Evolutionary conservation across 2,113 vertebrate genomes (phyloP).

Genomic region (Apteryx mantelli): DNA sequence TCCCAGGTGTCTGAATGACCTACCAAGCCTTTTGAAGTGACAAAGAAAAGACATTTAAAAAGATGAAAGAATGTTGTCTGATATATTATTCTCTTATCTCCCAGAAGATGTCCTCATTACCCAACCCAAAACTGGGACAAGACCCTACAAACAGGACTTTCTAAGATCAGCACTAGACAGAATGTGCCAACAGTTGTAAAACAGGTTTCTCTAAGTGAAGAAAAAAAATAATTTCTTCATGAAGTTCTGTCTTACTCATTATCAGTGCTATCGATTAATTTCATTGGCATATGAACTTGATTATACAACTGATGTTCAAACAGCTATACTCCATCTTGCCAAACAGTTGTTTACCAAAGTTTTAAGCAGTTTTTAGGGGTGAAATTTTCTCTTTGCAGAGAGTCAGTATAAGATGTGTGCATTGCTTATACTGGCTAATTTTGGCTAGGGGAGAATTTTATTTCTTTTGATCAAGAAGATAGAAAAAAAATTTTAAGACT

Average conservation of each 20-base stretch:
- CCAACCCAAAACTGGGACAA: not conserved
- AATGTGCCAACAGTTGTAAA: not conserved
- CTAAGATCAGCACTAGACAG: not conserved
- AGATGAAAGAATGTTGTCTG: accelerated
- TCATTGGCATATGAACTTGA: not conserved
- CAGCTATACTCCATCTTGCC: not conserved
- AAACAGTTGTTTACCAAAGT: not conserved
- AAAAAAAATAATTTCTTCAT: not conserved
- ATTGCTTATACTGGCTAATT: not conserved
- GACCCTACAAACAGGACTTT: not conserved
- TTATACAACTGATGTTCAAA: not conserved
- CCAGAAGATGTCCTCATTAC: conserved; percentile 26
- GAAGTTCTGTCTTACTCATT: not conserved
- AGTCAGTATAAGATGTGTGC: not conserved
- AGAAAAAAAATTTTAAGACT: not conserved
- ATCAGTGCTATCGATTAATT: not conserved
- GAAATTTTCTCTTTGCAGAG: not conserved
- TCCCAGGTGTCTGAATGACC: not conserved
- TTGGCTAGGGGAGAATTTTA: not conserved
- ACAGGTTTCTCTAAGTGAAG: not conserved
- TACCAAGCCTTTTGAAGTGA: conserved; percentile 7
- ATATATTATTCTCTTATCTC: not conserved
- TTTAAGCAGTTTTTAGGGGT: not conserved
- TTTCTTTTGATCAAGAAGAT: not conserved
- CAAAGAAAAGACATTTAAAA: not conserved